Evolutionary conservation across 2,888 invertebrate genomes (phyloP).

Genomic region (Himalopsyche tibetana): DNA sequence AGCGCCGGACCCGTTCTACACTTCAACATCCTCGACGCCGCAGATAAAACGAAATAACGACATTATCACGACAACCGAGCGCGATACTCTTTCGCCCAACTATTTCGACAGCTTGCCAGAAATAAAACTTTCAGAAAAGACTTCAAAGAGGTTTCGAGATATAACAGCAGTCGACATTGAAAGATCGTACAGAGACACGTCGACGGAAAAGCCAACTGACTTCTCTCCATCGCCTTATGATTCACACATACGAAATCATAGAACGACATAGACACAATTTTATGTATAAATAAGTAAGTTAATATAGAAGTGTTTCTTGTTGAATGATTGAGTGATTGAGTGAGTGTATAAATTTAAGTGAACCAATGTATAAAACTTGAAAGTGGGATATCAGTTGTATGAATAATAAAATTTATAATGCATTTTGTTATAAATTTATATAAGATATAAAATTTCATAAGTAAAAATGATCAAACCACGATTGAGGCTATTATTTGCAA

Average conservation of each 20-base stretch:
- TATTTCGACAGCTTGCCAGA: conserved; percentile 59
- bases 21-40: conserved; percentile 28
- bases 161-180: conserved; percentile 60
- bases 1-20: conserved; percentile 64
- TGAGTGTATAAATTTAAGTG: too few relatives aligned
- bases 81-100: conserved; percentile 64
- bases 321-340: neutral
- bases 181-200: conserved; percentile 41
- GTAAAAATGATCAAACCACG: too few relatives aligned
- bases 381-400: too few relatives aligned
- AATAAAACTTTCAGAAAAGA: conserved; percentile 60
- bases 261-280: conserved; percentile 52
- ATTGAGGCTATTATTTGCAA: too few relatives aligned
- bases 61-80: neutral
- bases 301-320: neutral
- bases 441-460: too few relatives aligned
- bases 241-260: conserved; percentile 62
- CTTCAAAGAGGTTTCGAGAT: conserved; percentile 58
- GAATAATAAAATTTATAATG: too few relatives aligned
- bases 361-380: too few relatives aligned
- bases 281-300: neutral
- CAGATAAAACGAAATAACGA: conserved; percentile 22
- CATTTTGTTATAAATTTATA: too few relatives aligned
- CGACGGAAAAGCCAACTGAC: conserved; percentile 41
- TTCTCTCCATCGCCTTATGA: conserved; percentile 47